A percentile compares a stretch with the other conserved stretches of the same genome.
These are phyloP conservation scores for Chrysopilus asiliformis DNA, from an alignment of 2,888 invertebrate genomes.

Conservation along the genomic window DNA sequence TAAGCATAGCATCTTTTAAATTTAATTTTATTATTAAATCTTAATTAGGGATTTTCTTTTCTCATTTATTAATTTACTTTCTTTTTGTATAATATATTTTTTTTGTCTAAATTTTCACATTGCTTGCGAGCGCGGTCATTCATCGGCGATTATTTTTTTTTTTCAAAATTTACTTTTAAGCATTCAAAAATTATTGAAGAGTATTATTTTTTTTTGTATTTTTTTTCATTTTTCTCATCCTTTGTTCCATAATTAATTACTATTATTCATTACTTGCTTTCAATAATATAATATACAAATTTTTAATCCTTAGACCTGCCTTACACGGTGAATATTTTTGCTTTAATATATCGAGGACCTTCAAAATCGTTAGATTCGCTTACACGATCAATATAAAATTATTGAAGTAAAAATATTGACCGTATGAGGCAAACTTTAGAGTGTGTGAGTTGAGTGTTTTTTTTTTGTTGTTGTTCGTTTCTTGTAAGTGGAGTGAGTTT, in stretches of 20 bases:
- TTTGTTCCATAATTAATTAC: not conserved
- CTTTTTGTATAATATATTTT: not conserved
- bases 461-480: not conserved
- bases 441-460: not conserved
- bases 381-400: too few species aligned
- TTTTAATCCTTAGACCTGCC: too few species aligned
- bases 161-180: constrained; percentile 4
- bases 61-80: not conserved
- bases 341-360: too few species aligned
- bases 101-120: constrained; percentile 4
- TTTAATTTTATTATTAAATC: not conserved
- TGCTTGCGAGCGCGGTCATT: constrained; percentile 7
- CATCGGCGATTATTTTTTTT: not conserved
- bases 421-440: too few species aligned
- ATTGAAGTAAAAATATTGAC: too few species aligned
- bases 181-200: constrained; percentile 4
- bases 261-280: not conserved
- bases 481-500: too few species aligned
- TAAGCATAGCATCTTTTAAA: constrained; percentile 11
- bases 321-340: too few species aligned
- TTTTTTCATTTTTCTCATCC: not conserved
- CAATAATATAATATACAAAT: too few species aligned
- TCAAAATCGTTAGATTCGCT: too few species aligned
- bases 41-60: not conserved
- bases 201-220: not conserved